Percentiles rank a stretch among this genome's conserved stretches.
Evolutionary conservation across 64 coral and sea anemone species (phyloP).

Genomic region (Platygyra sinensis): DNA sequence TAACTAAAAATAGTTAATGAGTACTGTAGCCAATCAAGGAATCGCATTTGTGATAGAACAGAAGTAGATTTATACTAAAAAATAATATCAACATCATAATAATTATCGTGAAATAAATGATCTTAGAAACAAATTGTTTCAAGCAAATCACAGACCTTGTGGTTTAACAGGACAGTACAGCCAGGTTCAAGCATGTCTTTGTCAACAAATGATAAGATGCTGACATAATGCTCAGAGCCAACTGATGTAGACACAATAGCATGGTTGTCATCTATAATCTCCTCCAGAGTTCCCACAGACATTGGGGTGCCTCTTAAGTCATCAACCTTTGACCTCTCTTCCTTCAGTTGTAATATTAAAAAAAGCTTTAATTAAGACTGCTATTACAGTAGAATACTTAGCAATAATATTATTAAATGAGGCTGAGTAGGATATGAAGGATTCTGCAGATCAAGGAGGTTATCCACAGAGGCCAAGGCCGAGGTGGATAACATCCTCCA

Average conservation of each 20-base stretch:
- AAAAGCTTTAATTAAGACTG: too few species aligned
- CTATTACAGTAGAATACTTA: too few species aligned
- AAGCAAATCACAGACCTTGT: slow-evolving; percentile 71
- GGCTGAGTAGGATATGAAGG: too few species aligned
- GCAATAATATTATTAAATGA: too few species aligned
- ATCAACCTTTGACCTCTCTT: slow-evolving; percentile 98
- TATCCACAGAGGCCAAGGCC: too few species aligned
- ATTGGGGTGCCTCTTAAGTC: slow-evolving; percentile 98
- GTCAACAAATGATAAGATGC: slow-evolving; percentile 98
- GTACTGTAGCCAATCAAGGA: too few species aligned
- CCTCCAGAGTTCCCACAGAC: slow-evolving; percentile 97
- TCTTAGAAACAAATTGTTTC: background rate
- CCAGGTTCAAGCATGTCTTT: slow-evolving; percentile 99
- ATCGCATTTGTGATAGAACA: too few species aligned
- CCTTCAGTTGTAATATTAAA: slow-evolving; percentile 45
- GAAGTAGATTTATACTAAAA: too few species aligned
- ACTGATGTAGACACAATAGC: slow-evolving; percentile 98
- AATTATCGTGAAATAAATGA: background rate
- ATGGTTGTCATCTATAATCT: slow-evolving; percentile 99
- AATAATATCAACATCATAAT: too few species aligned
- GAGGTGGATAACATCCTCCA: too few species aligned
- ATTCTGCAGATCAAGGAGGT: too few species aligned
- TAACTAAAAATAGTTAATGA: too few species aligned
- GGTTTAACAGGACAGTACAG: slow-evolving; percentile 93
- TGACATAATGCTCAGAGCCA: slow-evolving; percentile 99